phyloP scores from a whole-genome alignment of 2,113 vertebrate genomes.

The Riparia riparia region DNA sequence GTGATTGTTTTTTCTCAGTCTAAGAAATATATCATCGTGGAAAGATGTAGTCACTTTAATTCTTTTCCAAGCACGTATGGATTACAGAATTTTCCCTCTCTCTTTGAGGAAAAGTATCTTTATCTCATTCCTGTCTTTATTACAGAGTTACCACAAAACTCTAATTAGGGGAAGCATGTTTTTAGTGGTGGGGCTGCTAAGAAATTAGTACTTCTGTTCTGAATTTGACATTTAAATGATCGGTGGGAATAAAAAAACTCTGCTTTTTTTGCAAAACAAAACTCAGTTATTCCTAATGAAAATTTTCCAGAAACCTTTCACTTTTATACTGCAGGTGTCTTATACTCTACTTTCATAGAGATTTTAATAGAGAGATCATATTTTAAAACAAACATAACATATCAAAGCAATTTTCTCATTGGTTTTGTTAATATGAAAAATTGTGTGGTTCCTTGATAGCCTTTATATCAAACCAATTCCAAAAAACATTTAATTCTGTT shows the following conservation, averaged over 20 bases:
- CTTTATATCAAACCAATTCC: not conserved
- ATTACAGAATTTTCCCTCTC: not conserved
- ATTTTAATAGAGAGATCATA: not conserved
- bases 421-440: not conserved
- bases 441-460: not conserved
- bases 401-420: not conserved
- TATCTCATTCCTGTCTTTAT: not conserved
- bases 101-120: not conserved
- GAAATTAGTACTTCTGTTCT: not conserved
- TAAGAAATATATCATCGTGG: not conserved
- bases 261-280: not conserved
- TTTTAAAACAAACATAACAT: not conserved
- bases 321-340: not conserved
- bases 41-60: not conserved
- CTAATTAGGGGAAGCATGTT: not conserved
- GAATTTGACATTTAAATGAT: not conserved
- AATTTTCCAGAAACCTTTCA: not conserved
- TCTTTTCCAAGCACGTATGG: not conserved
- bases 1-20: not conserved
- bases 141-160: not conserved
- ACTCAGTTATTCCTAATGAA: not conserved
- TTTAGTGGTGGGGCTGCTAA: not conserved
- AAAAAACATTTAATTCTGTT: not conserved
- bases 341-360: not conserved
- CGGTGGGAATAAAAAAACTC: not conserved